Evolutionary conservation across 2,113 vertebrate species (phyloP).

Genomic region (Euleptes europaea): DNA sequence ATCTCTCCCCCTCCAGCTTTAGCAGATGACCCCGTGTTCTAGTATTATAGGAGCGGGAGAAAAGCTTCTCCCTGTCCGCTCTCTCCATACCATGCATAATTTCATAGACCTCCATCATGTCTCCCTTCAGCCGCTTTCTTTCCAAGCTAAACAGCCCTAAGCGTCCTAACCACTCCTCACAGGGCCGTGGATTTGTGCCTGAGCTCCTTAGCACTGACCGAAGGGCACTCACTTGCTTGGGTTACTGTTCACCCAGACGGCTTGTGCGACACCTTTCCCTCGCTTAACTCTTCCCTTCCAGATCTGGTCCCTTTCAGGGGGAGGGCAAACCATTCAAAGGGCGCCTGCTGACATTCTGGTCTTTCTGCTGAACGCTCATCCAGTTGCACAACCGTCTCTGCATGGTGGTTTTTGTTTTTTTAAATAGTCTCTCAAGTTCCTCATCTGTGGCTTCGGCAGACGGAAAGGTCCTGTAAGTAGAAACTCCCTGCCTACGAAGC

Average conservation of each 20-base stretch:
- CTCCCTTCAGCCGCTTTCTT: too few relatives aligned
- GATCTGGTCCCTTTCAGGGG: neutral
- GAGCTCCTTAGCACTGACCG: neutral
- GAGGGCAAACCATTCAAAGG: neutral
- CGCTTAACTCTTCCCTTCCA: neutral
- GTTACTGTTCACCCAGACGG: neutral
- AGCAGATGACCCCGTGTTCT: too few relatives aligned
- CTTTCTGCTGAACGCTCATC: neutral
- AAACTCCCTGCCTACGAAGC: neutral
- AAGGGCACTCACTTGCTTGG: too few relatives aligned
- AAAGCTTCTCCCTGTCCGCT: too few relatives aligned
- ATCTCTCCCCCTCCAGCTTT: too few relatives aligned
- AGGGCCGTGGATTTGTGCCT: too few relatives aligned
- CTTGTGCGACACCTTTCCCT: neutral
- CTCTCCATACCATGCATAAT: too few relatives aligned
- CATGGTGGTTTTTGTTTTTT: neutral
- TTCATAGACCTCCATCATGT: too few relatives aligned
- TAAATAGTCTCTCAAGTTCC: neutral
- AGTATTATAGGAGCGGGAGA: too few relatives aligned
- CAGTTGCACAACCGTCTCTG: neutral
- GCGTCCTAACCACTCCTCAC: too few relatives aligned
- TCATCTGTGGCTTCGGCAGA: neutral
- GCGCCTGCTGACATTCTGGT: accelerated
- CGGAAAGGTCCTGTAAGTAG: neutral
- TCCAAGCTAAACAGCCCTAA: too few relatives aligned